These are phyloP conservation scores for Ophion ventricosus DNA, from an alignment of 2,888 invertebrate genomes.

Conservation along the genomic window DNA sequence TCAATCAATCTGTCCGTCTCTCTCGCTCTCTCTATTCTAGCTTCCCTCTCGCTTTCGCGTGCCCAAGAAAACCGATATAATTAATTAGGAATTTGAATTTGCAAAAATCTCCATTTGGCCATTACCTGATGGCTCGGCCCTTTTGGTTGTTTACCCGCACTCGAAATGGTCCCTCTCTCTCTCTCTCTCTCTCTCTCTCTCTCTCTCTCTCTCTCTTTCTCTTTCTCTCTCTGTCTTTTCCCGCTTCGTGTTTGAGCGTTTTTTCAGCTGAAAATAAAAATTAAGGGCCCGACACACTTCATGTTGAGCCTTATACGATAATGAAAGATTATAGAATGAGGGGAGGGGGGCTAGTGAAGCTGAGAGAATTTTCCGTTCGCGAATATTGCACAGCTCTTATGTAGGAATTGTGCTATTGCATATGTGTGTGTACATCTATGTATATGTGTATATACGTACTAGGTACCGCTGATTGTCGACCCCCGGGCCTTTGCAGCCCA, in stretches of 20 bases:
- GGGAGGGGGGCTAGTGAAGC: conserved; percentile 52
- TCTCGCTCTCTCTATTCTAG: not conserved
- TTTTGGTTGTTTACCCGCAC: no score
- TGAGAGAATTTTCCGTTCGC: conserved; percentile 57
- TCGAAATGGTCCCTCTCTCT: conserved; percentile 20
- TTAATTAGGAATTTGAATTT: conserved; percentile 79
- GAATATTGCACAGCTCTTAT: no score
- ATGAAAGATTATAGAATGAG: conserved; percentile 42
- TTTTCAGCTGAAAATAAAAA: not conserved
- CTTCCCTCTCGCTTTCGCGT: conserved; percentile 20
- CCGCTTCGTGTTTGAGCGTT: no score
- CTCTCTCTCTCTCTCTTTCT: no score
- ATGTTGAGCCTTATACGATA: conserved; percentile 40
- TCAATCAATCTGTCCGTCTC: no score
- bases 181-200: conserved; percentile 3
- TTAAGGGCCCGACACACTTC: not conserved
- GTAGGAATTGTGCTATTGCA: no score
- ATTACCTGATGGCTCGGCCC: no score
- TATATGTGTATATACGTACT: no score
- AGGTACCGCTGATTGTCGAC: no score
- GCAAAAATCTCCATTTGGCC: conserved; percentile 75
- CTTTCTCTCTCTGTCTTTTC: not conserved
- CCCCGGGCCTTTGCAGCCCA: no score
- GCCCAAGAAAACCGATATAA: conserved; percentile 57
- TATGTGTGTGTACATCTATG: no score